Base-by-base conservation (phyloP, 2,797 vertebrate species). In the Micropoecilia bifurca region DNA sequence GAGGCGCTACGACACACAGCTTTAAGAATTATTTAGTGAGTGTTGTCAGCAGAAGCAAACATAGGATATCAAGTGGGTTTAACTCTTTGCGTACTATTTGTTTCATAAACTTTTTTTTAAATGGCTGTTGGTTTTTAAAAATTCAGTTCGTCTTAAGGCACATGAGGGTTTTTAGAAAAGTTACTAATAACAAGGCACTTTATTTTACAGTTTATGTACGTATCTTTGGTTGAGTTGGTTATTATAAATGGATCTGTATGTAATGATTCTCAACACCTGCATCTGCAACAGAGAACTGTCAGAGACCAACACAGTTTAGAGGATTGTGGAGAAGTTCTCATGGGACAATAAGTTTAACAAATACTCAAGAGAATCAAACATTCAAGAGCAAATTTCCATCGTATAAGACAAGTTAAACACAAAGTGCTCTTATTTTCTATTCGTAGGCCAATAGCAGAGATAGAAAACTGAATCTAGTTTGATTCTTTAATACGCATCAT, bases 101-200 rank as follows among this genome's bases (percentile, higher is more conserved):
- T 91, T 80, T 83, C 85, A 84, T 82, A 87, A 83, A 79, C 81
- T 88, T 91, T 79, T 86, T 8, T 89, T 88, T 55, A 90, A 91
- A 90, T 86, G 90, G 87, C 88, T 90, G 84, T 87, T 89, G 87
- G 90, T 88, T 53, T 39, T 89, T 73, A 85, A 86, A 83, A 91
- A 91, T 91, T 92, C 85, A 88, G 84, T 85, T 87, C 88, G 91
- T 93, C 91, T 89, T 78, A 91, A 91, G 92, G 92, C 91, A 91
- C 92, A 89, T 92, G 83, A 86, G 59, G 63, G 13, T 93, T 92
- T 90, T 86, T 92, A 89, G 89, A 86, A 77, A 88, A 75, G 77
- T 91, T 93, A 88, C 89, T 94, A 91, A 94, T 87, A 86, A 85
- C 75, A 61, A 86, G 90, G 94, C 88, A 89, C 90, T 91, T 91